These are phyloP conservation scores for Psilopsiagon aymara DNA, from an alignment of 2,113 vertebrate species.

Conservation along the genomic window DNA sequence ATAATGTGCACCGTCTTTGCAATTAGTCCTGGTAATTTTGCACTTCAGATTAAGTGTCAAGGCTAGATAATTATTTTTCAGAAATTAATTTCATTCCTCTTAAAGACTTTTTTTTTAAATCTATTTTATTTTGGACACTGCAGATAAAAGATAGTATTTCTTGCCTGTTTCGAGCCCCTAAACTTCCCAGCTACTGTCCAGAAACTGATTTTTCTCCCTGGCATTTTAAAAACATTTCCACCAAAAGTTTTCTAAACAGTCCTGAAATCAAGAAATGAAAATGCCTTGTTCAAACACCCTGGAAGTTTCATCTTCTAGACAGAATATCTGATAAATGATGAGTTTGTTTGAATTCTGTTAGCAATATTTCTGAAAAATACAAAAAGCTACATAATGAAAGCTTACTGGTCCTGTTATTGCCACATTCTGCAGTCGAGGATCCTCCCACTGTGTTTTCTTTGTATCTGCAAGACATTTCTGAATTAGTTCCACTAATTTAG, in stretches of 20 bases:
- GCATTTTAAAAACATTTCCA: neutral
- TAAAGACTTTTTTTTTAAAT: neutral
- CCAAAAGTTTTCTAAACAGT: neutral
- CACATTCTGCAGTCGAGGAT: constrained; percentile 91
- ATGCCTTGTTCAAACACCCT: neutral
- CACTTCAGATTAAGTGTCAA: neutral
- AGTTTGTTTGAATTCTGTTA: neutral
- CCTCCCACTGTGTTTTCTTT: constrained; percentile 95
- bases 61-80: constrained; percentile 13
- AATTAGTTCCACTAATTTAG: neutral
- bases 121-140: neutral
- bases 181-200: neutral
- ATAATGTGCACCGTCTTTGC: constrained; percentile 15
- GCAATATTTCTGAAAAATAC: neutral
- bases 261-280: neutral
- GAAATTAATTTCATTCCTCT: neutral
- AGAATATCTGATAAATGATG: neutral
- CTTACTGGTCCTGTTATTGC: constrained; percentile 96
- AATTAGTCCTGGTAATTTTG: constrained; percentile 26
- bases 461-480: constrained; percentile 80
- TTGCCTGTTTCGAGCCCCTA: neutral
- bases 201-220: neutral
- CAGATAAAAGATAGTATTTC: neutral
- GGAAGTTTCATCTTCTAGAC: neutral
- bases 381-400: neutral